Percentiles rank a stretch among this genome's conserved stretches.
Evolutionary conservation across 2,797 vertebrate species (phyloP).

Genomic region (Pseudochirops cupreus): DNA sequence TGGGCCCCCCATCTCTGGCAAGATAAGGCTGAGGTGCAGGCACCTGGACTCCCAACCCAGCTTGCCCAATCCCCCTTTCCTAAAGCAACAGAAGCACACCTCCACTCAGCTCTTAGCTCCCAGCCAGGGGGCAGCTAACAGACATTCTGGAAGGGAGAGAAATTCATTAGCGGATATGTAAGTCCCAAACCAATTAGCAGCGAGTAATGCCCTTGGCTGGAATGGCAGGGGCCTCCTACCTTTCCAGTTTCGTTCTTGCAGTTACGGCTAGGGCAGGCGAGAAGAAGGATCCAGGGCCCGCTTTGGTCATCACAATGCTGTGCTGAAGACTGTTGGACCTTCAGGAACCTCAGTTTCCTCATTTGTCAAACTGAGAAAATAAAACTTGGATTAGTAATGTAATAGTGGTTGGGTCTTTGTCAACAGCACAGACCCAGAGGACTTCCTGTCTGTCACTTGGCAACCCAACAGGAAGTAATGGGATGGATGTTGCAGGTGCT

Average conservation of each 20-base stretch:
- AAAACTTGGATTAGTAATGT: neutral
- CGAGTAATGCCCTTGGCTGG: slow-evolving; percentile 65
- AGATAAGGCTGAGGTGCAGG: neutral
- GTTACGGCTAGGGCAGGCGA: neutral
- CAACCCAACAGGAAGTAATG: slow-evolving; percentile 37
- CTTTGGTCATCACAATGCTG: neutral
- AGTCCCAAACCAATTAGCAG: slow-evolving; percentile 68
- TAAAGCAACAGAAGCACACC: neutral
- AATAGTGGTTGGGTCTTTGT: slow-evolving; percentile 40
- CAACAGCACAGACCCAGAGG: slow-evolving; percentile 48
- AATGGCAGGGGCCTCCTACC: slow-evolving; percentile 54
- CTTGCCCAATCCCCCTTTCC: neutral
- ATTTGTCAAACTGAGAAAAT: neutral
- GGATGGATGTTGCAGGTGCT: neutral
- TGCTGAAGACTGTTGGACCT: neutral
- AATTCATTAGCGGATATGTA: slow-evolving; percentile 72
- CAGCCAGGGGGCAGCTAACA: slow-evolving; percentile 47
- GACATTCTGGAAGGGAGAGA: slow-evolving; percentile 68
- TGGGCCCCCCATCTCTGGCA: too few species aligned
- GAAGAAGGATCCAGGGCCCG: neutral
- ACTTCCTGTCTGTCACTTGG: slow-evolving; percentile 32
- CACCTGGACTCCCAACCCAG: neutral
- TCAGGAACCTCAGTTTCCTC: neutral
- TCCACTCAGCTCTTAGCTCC: neutral
- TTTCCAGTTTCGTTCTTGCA: slow-evolving; percentile 14